Percentiles rank a stretch among this genome's conserved stretches.
phyloP scores from a whole-genome alignment of 2,888 invertebrate genomes.

The Stomorhina lunata region DNA sequence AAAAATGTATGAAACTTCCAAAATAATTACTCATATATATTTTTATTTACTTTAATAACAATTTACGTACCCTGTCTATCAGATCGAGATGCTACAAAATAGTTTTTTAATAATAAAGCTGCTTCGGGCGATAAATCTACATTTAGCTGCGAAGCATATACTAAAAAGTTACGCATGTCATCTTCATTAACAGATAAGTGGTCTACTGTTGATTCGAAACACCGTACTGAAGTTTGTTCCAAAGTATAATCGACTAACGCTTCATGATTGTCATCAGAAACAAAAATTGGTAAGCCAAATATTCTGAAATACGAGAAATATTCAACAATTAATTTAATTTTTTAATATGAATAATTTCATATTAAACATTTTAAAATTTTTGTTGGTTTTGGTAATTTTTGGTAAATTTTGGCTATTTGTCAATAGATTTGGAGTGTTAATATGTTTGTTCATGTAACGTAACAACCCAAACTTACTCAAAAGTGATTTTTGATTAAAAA shows the following conservation, averaged over 20 bases:
- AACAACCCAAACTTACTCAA: no score
- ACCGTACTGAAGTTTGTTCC: conserved; percentile 68
- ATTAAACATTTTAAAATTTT: not conserved
- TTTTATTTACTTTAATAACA: not conserved
- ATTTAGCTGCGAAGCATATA: conserved; percentile 70
- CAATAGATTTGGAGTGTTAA: no score
- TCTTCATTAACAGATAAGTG: conserved; percentile 72
- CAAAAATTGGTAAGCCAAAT: conserved; percentile 78
- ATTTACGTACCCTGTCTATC: conserved; percentile 75
- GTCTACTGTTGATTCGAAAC: conserved; percentile 68
- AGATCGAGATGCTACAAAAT: conserved; percentile 80
- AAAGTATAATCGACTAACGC: conserved; percentile 74
- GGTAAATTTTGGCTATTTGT: no score
- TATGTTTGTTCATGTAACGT: no score
- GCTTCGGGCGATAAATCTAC: conserved; percentile 74
- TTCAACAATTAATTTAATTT: not conserved
- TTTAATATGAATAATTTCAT: not conserved
- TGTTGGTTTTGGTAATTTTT: not conserved
- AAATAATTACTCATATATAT: no score
- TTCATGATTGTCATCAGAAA: conserved; percentile 72
- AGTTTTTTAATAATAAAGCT: conserved; percentile 78
- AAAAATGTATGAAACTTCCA: not conserved
- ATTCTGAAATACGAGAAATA: conserved; percentile 75
- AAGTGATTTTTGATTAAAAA: no score
- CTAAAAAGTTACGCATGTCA: conserved; percentile 74